Percentiles rank a stretch among this genome's conserved stretches.
Conservation (phyloP, 2,113 vertebrate species). For the Empidonax traillii region DNA sequence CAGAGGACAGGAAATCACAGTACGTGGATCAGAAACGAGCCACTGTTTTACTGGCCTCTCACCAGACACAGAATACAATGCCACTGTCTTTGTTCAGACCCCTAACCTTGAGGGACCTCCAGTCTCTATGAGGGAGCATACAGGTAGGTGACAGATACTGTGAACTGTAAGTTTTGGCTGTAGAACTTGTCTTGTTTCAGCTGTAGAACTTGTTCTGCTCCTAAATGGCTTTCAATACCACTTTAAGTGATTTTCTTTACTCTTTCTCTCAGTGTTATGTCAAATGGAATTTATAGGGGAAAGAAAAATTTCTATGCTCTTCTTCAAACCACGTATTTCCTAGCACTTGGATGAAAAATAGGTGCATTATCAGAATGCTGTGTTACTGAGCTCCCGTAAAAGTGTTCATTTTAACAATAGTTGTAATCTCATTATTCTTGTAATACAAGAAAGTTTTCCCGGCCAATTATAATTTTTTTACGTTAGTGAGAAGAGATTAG, state of each 20-base stretch:
- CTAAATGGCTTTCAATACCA: not conserved
- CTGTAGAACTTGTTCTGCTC: not conserved
- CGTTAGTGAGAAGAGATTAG: not conserved
- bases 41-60: constrained; percentile 92
- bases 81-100: constrained; percentile 91
- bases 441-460: not conserved
- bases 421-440: not conserved
- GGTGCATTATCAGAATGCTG: not conserved
- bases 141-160: constrained; percentile 74
- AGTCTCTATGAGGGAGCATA: constrained; percentile 82
- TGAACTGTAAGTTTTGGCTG: not conserved
- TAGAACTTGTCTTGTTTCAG: not conserved
- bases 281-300: not conserved
- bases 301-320: not conserved
- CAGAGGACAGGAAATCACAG: constrained; percentile 92
- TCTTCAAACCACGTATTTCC: not conserved
- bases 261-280: not conserved
- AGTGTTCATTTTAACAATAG: not conserved
- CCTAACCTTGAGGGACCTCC: constrained; percentile 94
- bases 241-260: not conserved
- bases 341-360: not conserved
- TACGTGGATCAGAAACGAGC: constrained; percentile 87
- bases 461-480: not conserved
- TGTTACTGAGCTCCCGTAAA: not conserved
- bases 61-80: constrained; percentile 84